Evolutionary conservation across 2,888 invertebrate genomes (phyloP).

Genomic region (Sisyra terminalis): DNA sequence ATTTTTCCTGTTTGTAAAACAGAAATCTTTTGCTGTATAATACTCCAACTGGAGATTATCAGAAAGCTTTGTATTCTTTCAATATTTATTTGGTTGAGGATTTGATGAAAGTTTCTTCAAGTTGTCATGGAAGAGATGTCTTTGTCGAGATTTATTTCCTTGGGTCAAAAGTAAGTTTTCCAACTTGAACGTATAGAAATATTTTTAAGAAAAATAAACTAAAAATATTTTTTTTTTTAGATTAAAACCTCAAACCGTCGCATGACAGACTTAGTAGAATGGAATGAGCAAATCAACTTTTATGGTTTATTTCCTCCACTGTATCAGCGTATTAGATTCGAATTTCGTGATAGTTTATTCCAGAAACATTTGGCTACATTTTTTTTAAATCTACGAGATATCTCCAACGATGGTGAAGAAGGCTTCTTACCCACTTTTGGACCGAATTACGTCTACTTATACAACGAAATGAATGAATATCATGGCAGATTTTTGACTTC

Average conservation of each 20-base stretch:
- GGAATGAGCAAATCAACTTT: conserved; percentile 63
- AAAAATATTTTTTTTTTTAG: conserved; percentile 20
- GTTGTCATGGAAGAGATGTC: conserved; percentile 19
- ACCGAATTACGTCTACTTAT: conserved; percentile 64
- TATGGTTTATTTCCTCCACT: conserved; percentile 70
- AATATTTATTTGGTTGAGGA: conserved; percentile 35
- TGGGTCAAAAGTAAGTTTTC: conserved; percentile 41
- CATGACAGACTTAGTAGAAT: conserved; percentile 28
- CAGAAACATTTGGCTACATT: conserved; percentile 32
- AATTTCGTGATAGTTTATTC: conserved; percentile 32
- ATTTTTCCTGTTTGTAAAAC: too few species aligned
- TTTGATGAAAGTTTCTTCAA: conserved; percentile 23
- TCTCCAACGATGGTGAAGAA: conserved; percentile 42
- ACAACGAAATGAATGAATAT: conserved; percentile 45
- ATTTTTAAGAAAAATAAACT: conserved; percentile 1
- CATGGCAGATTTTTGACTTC: conserved; percentile 58
- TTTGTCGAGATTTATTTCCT: conserved; percentile 44
- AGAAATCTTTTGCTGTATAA: too few species aligned
- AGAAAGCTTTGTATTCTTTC: conserved; percentile 19
- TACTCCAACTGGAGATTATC: too few species aligned
- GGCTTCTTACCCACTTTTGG: conserved; percentile 71
- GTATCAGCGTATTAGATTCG: conserved; percentile 53
- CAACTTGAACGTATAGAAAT: conserved; percentile 3
- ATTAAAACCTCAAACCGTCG: conserved; percentile 1
- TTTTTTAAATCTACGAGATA: conserved; percentile 35